A percentile compares a stretch with the other conserved stretches of the same genome.
phyloP scores from a whole-genome alignment of 1,140 invertebrate genomes.

The Glomeris maerens region DNA sequence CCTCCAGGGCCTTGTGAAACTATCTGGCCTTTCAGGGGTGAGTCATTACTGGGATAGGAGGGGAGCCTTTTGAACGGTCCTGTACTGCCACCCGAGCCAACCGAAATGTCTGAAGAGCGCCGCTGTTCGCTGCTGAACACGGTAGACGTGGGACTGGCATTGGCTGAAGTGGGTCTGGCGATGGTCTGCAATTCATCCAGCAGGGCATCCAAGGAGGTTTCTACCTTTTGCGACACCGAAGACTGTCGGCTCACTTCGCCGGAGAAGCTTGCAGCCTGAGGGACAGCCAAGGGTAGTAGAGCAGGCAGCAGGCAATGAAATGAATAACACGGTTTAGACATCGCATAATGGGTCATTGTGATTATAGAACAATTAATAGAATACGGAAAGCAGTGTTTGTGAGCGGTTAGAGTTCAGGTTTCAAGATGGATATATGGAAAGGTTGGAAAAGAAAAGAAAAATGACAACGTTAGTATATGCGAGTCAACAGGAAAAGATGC shows the following conservation, averaged over 20 bases:
- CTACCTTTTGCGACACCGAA: conserved; percentile 49
- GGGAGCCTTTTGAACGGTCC: conserved; percentile 21
- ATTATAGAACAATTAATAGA: too few species aligned
- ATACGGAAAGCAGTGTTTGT: too few species aligned
- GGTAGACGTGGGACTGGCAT: too few species aligned
- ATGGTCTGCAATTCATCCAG: conserved; percentile 82
- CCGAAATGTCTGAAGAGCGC: conserved; percentile 15
- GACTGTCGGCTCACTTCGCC: conserved; percentile 7
- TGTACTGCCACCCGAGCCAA: conserved; percentile 35
- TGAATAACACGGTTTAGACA: too few species aligned
- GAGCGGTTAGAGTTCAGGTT: too few species aligned
- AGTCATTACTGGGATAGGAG: conserved; percentile 27
- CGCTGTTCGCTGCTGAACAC: conserved; percentile 17
- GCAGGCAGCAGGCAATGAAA: too few species aligned
- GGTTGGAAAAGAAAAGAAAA: too few species aligned
- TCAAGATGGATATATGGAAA: too few species aligned
- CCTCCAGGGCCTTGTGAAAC: conserved; percentile 5
- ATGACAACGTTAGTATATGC: too few species aligned
- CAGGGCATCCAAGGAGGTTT: conserved; percentile 90
- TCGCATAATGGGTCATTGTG: too few species aligned
- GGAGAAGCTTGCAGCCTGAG: conserved; percentile 12
- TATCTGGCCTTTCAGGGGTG: conserved; percentile 18
- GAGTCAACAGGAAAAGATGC: too few species aligned
- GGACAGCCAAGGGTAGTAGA: too few species aligned
- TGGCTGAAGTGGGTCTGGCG: conserved; percentile 12